Percentiles rank a stretch among this genome's conserved stretches.
These are phyloP conservation scores for Telenomus remus DNA, from an alignment of 1,140 invertebrate genomes.

Conservation along the genomic window DNA sequence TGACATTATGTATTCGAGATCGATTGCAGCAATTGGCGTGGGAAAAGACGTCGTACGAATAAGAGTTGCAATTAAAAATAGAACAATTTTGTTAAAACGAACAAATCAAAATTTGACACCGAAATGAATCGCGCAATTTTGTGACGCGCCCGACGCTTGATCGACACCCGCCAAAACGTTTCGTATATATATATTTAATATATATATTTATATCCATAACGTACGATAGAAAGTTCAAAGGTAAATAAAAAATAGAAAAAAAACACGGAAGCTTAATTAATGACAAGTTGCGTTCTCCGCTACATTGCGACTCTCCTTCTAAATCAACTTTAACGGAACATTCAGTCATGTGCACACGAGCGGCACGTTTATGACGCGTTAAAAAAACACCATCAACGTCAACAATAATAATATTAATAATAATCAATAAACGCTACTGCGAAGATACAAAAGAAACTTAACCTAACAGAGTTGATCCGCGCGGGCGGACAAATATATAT, in stretches of 20 bases:
- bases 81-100: conserved; percentile 21
- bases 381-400: conserved; percentile 63
- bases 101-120: conserved; percentile 30
- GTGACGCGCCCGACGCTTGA: conserved; percentile 52
- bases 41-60: conserved; percentile 8
- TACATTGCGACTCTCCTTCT: conserved; percentile 59
- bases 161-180: conserved; percentile 55
- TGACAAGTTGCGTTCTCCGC: conserved; percentile 66
- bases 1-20: conserved; percentile 45
- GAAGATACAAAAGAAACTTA: conserved; percentile 62
- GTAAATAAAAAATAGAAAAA: conserved; percentile 41
- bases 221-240: conserved; percentile 57
- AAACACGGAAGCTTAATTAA: conserved; percentile 65
- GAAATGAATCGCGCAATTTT: conserved; percentile 27
- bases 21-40: conserved; percentile 51
- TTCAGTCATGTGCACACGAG: conserved; percentile 64
- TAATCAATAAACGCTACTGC: conserved; percentile 59
- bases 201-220: conserved; percentile 47
- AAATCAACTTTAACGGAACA: conserved; percentile 65
- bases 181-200: conserved; percentile 48
- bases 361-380: conserved; percentile 55
- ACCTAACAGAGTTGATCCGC: conserved; percentile 59
- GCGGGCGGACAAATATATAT: conserved; percentile 56
- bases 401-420: conserved; percentile 62
- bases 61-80: conserved; percentile 22